Conservation (phyloP, 2,113 vertebrate species). For the Microtus richardsoni region DNA sequence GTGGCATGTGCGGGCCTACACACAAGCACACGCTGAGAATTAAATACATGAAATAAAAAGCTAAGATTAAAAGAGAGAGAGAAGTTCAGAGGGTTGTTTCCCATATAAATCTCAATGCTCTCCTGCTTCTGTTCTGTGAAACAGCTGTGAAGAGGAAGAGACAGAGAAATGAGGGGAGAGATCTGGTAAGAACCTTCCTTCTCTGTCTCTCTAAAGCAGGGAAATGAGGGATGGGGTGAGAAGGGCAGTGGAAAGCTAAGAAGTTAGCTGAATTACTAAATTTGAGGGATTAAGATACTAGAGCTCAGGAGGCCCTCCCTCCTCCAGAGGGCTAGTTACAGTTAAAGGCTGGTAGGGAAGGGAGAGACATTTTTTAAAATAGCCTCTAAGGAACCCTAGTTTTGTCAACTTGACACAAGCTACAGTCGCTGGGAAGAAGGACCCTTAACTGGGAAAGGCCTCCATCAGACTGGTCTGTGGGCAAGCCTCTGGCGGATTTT, state of each 20-base stretch:
- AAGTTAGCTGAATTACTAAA: neutral
- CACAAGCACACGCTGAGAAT: neutral
- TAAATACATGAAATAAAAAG: neutral
- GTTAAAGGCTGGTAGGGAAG: neutral
- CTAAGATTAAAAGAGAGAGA: neutral
- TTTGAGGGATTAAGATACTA: slow-evolving; percentile 2
- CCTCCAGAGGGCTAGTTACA: too few relatives aligned
- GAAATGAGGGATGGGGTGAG: neutral
- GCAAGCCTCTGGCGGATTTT: neutral
- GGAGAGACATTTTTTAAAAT: neutral
- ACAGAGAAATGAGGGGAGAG: neutral
- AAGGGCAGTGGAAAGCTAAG: neutral
- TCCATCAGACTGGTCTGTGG: neutral
- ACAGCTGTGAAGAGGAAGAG: neutral
- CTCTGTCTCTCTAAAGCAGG: neutral
- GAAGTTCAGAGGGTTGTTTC: neutral
- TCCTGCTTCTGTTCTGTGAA: neutral
- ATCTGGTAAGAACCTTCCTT: neutral
- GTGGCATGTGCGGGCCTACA: neutral
- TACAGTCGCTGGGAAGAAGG: neutral
- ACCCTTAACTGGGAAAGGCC: neutral
- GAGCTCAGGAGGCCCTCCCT: neutral
- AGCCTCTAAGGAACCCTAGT: neutral
- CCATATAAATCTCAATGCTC: neutral
- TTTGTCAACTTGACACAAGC: neutral